phyloP scores from a whole-genome alignment of 2,888 invertebrate genomes.

The Hirudinaria manillensis region DNA sequence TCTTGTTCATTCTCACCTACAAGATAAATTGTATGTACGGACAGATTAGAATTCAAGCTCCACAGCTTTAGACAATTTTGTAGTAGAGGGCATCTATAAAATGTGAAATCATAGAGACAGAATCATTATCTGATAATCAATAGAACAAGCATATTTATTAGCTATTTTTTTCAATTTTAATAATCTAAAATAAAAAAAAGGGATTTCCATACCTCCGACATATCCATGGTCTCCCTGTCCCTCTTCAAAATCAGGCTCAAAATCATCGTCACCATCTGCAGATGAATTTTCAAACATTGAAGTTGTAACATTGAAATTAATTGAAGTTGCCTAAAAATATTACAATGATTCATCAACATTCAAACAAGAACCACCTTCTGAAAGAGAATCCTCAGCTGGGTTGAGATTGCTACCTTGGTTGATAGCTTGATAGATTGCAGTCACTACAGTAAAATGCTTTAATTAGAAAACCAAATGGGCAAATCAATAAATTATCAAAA shows the following conservation, averaged over 20 bases:
- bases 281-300: not conserved
- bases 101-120: not conserved
- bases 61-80: not conserved
- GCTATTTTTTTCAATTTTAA: not conserved
- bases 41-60: not conserved
- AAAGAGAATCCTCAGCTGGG: slow-evolving; percentile 20
- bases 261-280: slow-evolving; percentile 15
- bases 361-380: slow-evolving; percentile 12
- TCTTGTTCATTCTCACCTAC: not conserved
- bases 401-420: slow-evolving; percentile 26
- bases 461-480: not conserved
- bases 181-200: not conserved
- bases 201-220: not conserved
- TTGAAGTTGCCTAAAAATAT: not conserved
- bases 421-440: slow-evolving; percentile 21
- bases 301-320: not conserved
- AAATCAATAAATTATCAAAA: not conserved
- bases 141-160: too few species aligned
- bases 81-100: not conserved
- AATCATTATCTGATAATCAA: too few species aligned
- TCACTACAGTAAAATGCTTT: not conserved
- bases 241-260: slow-evolving; percentile 14
- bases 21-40: too few species aligned
- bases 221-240: slow-evolving; percentile 4
- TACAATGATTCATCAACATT: not conserved